A percentile compares a stretch with the other conserved stretches of the same genome.
These are phyloP conservation scores for Teleopsis dalmanni DNA, from an alignment of 1,140 invertebrate species.

Conservation along the genomic window DNA sequence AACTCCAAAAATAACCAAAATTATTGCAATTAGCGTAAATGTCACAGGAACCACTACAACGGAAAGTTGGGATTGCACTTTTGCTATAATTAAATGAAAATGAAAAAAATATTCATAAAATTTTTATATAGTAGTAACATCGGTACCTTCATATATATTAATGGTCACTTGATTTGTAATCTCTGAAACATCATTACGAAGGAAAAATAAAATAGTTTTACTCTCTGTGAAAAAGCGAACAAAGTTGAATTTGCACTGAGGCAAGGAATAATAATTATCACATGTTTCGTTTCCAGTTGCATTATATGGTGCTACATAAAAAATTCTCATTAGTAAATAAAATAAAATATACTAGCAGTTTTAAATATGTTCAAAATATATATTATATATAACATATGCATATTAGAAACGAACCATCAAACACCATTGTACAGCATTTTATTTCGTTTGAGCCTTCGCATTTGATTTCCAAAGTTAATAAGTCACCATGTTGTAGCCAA, in stretches of 20 bases:
- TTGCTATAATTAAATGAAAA: slow-evolving; percentile 50
- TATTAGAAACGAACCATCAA: slow-evolving; percentile 19
- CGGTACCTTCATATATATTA: slow-evolving; percentile 71
- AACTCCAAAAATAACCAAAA: slow-evolving; percentile 74
- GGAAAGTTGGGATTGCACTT: slow-evolving; percentile 67
- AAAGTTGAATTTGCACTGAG: slow-evolving; percentile 56
- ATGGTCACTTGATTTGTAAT: slow-evolving; percentile 61
- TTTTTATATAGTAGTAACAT: background rate
- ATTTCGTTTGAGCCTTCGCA: slow-evolving; percentile 67
- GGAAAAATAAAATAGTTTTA: slow-evolving; percentile 64
- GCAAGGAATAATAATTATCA: slow-evolving; percentile 28
- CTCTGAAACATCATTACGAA: slow-evolving; percentile 65
- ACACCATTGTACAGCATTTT: slow-evolving; percentile 55
- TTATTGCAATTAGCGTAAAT: slow-evolving; percentile 68
- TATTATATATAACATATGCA: background rate
- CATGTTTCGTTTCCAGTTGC: slow-evolving; percentile 72
- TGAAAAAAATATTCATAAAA: background rate
- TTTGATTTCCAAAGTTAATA: slow-evolving; percentile 60
- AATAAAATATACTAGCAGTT: background rate
- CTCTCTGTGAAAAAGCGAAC: slow-evolving; percentile 54
- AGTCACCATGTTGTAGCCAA: slow-evolving; percentile 72
- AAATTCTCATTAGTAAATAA: slow-evolving; percentile 1
- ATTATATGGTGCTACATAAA: slow-evolving; percentile 59
- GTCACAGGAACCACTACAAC: slow-evolving; percentile 77
- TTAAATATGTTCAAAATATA: background rate